Evolutionary conservation across 2,113 vertebrate genomes (phyloP).

Genomic region (Embiotoca jacksoni): DNA sequence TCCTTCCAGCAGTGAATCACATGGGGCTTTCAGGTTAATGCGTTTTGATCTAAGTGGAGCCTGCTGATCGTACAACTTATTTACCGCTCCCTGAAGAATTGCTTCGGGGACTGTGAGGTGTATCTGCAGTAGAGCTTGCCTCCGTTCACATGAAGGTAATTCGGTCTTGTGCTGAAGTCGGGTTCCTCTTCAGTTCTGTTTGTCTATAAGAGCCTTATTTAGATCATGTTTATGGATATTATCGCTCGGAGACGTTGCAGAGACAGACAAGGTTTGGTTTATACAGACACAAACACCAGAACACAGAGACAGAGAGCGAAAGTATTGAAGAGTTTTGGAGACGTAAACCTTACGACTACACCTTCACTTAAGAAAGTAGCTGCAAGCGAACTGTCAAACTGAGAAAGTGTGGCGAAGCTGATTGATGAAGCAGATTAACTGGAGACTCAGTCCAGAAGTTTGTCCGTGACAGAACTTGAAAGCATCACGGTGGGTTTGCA

Average conservation of each 20-base stretch:
- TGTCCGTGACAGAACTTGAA: no score
- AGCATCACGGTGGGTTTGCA: no score
- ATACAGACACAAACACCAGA: no score
- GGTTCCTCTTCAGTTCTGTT: slow-evolving; percentile 18
- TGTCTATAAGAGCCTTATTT: not conserved
- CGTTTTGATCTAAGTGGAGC: slow-evolving; percentile 52
- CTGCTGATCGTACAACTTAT: slow-evolving; percentile 62
- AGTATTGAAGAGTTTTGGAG: no score
- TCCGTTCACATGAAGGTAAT: slow-evolving; percentile 26
- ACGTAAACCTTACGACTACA: no score
- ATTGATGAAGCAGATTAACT: no score
- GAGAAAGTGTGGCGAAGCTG: no score
- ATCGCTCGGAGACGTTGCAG: not conserved
- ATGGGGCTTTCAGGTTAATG: slow-evolving; percentile 28
- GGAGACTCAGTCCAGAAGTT: no score
- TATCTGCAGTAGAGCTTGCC: slow-evolving; percentile 24
- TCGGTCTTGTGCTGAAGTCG: slow-evolving; percentile 5
- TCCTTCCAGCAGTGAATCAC: slow-evolving; percentile 26
- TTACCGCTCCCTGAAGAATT: slow-evolving; percentile 40
- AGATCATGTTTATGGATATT: not conserved
- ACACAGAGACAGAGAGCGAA: no score
- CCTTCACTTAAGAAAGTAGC: no score
- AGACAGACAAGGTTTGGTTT: not conserved
- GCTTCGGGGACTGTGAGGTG: slow-evolving; percentile 40
- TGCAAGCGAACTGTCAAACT: no score